These are phyloP conservation scores for Pyrochroa serraticornis DNA, from an alignment of 2,888 invertebrate genomes.

Conservation along the genomic window DNA sequence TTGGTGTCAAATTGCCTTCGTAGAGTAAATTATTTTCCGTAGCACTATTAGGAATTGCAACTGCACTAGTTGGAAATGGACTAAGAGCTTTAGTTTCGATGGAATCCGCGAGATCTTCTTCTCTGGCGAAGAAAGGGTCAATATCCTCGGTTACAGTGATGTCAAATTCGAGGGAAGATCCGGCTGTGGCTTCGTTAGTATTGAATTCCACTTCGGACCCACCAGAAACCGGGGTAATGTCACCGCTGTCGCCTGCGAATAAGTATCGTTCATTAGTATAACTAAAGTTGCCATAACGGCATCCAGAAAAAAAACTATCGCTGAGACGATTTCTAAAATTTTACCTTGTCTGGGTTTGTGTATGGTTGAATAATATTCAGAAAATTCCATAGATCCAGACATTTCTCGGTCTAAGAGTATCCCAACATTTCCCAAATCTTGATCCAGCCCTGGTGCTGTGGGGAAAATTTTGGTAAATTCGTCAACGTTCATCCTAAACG, in stretches of 20 bases:
- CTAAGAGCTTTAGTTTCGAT: constrained; percentile 19
- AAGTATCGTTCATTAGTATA: no score
- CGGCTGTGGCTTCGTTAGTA: constrained; percentile 72
- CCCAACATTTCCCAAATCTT: constrained; percentile 61
- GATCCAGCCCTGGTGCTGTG: constrained; percentile 61
- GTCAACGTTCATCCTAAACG: constrained; percentile 53
- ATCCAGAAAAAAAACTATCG: not conserved
- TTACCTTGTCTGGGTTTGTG: constrained; percentile 43
- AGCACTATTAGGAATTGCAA: constrained; percentile 3
- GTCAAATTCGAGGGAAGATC: constrained; percentile 67
- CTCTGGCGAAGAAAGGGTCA: constrained; percentile 38
- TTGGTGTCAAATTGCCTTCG: constrained; percentile 32
- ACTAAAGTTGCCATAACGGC: not conserved
- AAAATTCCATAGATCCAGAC: constrained; percentile 53
- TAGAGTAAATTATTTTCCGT: constrained; percentile 38
- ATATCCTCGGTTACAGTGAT: constrained; percentile 60
- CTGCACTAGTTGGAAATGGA: constrained; percentile 4
- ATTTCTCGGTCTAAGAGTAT: constrained; percentile 56
- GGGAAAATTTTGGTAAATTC: constrained; percentile 62
- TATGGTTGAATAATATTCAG: constrained; percentile 52
- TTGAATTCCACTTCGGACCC: constrained; percentile 69
- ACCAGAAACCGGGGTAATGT: constrained; percentile 72
- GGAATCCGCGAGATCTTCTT: constrained; percentile 37
- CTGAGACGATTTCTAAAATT: not conserved
- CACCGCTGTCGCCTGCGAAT: constrained; percentile 61